phyloP scores from a whole-genome alignment of 2,888 invertebrate genomes.

The Tetragonula carbonaria region DNA sequence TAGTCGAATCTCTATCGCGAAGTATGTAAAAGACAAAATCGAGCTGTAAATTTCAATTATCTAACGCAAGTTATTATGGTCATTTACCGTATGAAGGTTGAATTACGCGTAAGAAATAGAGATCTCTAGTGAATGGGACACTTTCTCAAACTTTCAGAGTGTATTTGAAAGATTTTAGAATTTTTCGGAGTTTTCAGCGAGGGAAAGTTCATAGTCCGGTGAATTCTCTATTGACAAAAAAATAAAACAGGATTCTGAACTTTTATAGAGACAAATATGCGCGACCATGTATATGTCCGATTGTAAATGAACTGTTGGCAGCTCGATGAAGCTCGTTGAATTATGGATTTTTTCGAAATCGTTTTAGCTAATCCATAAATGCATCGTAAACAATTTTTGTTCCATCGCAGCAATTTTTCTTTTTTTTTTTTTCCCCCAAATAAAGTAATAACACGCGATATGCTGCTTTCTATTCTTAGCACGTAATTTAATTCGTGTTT shows the following conservation, averaged over 20 bases:
- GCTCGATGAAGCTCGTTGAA: background rate
- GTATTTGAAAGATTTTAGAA: background rate
- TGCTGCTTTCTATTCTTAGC: background rate
- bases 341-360: background rate
- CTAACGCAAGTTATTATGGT: no score
- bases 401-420: background rate
- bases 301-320: slow-evolving; percentile 1
- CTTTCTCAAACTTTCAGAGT: background rate
- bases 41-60: no score
- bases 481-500: no score
- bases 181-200: background rate
- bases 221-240: background rate
- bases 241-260: background rate
- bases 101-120: no score
- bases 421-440: background rate
- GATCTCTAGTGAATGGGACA: background rate
- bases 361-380: background rate
- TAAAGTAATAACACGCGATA: background rate
- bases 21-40: no score
- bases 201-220: background rate
- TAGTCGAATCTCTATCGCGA: no score
- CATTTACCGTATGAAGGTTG: no score
- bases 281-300: background rate
- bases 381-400: background rate
- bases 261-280: background rate